phyloP scores from a whole-genome alignment of 2,888 invertebrate genomes.

The Entomobrya proxima region DNA sequence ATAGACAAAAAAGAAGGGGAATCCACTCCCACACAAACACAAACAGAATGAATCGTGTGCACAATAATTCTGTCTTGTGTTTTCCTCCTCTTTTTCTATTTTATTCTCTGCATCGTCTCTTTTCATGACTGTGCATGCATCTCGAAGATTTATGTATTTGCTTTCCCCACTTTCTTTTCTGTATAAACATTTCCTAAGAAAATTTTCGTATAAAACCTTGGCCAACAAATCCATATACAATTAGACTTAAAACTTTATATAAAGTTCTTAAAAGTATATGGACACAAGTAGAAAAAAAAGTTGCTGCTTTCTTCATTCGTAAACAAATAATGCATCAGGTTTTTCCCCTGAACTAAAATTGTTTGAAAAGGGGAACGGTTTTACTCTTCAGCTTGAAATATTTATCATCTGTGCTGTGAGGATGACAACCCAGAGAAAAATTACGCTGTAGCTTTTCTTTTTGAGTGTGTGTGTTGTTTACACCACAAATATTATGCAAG shows the following conservation, averaged over 20 bases:
- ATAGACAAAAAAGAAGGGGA: background rate
- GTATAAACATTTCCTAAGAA: conserved; percentile 47
- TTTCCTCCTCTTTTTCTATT: background rate
- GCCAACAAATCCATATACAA: too few species aligned
- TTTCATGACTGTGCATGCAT: conserved; percentile 54
- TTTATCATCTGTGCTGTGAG: conserved; percentile 8
- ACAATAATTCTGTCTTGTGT: background rate
- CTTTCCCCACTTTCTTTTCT: background rate
- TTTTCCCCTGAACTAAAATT: too few species aligned
- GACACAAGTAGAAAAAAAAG: conserved; percentile 29
- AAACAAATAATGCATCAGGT: conserved; percentile 41
- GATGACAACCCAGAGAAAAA: background rate
- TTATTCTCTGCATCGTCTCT: background rate
- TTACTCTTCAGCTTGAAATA: background rate
- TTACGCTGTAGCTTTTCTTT: background rate
- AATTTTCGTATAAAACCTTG: too few species aligned
- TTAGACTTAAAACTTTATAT: too few species aligned
- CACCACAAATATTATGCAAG: conserved; percentile 45
- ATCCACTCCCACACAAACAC: conserved; percentile 30
- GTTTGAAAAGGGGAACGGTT: background rate
- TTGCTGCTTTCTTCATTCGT: conserved; percentile 1
- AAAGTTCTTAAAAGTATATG: background rate
- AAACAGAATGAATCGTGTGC: conserved; percentile 12
- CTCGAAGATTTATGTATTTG: conserved; percentile 56
- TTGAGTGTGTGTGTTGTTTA: background rate